A percentile compares a stretch with the other conserved stretches of the same genome.
Evolutionary conservation across 1,140 invertebrate species (phyloP).

Genomic region (Pogonognathellus flavescens): DNA sequence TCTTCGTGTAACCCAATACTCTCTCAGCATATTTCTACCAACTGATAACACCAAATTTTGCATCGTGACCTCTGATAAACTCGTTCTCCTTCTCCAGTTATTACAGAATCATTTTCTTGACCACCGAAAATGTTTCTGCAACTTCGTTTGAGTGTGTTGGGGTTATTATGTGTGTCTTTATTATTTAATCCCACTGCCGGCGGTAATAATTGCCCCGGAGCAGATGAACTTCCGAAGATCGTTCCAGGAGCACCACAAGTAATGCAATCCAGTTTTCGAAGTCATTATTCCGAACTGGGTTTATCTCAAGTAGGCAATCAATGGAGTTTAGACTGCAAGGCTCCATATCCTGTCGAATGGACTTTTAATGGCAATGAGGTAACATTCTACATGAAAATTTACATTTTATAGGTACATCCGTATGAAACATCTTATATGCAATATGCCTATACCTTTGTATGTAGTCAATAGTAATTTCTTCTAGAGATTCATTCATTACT

Average conservation of each 20-base stretch:
- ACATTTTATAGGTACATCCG: background rate
- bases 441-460: too few relatives aligned
- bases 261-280: constrained; percentile 11
- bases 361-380: constrained; percentile 19
- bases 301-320: background rate
- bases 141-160: background rate
- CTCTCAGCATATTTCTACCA: too few relatives aligned
- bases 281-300: background rate
- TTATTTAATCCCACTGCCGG: background rate
- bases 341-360: constrained; percentile 24
- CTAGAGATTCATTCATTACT: too few relatives aligned
- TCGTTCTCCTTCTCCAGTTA: background rate
- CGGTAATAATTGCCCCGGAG: constrained; percentile 10
- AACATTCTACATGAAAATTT: background rate
- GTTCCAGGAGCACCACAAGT: background rate
- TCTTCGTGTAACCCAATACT: too few relatives aligned
- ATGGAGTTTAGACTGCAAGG: constrained; percentile 37
- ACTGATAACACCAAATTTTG: too few relatives aligned
- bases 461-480: too few relatives aligned
- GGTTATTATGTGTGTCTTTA: background rate
- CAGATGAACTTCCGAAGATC: constrained; percentile 7
- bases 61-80: constrained; percentile 22
- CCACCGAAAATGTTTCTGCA: background rate
- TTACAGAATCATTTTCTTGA: background rate
- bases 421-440: too few relatives aligned